phyloP scores from a whole-genome alignment of 2,113 vertebrate species.

The Nesogale talazaci region DNA sequence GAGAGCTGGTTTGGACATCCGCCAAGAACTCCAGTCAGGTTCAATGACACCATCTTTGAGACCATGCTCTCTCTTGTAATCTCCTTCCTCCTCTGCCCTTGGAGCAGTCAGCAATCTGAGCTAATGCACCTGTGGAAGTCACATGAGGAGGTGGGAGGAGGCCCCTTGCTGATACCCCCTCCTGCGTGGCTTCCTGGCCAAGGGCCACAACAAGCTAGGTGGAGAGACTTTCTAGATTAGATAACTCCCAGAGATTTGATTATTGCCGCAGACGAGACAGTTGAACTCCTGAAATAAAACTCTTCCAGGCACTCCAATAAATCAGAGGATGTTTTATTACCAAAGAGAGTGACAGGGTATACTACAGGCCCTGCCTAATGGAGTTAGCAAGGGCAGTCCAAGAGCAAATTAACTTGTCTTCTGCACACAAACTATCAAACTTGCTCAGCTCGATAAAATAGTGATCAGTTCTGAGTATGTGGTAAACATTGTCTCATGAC shows the following conservation, averaged over 20 bases:
- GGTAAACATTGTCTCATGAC: not conserved
- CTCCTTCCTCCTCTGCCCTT: not conserved
- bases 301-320: constrained; percentile 24
- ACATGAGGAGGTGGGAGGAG: not conserved
- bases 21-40: not conserved
- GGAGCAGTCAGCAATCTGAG: not conserved
- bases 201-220: not conserved
- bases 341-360: constrained; percentile 6
- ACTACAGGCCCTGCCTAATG: not conserved
- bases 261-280: not conserved
- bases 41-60: not conserved
- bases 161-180: not conserved
- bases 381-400: not conserved
- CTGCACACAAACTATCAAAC: not conserved
- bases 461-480: not conserved
- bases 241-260: constrained; percentile 12
- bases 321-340: constrained; percentile 46
- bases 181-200: not conserved
- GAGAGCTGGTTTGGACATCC: not conserved
- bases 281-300: constrained; percentile 29
- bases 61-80: not conserved
- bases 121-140: not conserved
- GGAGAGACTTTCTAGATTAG: constrained; percentile 19
- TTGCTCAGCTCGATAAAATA: not conserved
- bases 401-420: not conserved